Conservation (phyloP, 2,797 vertebrate species). For the Loriculus beryllinus region DNA sequence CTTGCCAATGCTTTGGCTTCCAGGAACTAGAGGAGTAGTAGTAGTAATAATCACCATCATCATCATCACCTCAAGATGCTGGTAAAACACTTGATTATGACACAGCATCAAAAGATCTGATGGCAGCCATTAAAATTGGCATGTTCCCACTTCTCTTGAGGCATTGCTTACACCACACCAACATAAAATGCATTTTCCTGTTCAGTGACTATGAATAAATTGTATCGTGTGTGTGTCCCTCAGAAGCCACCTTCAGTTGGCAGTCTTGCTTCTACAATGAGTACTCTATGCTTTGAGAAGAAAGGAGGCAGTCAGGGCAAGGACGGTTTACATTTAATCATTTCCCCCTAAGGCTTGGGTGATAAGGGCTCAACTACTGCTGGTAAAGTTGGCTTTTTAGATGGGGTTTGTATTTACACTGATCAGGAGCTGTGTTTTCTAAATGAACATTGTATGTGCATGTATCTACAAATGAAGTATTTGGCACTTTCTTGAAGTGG, state of each 20-base stretch:
- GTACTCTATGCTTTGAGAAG: not conserved
- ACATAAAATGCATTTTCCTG: not conserved
- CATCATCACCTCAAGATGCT: not conserved
- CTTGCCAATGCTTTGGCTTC: not conserved
- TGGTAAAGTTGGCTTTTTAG: not conserved
- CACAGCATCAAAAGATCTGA: not conserved
- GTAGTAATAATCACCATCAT: not conserved
- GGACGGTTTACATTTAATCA: not conserved
- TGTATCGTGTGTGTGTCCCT: accelerated
- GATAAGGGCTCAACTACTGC: not conserved
- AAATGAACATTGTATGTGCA: not conserved
- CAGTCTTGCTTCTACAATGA: not conserved
- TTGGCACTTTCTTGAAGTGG: not conserved
- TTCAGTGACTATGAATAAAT: not conserved
- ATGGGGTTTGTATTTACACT: constrained; percentile 30
- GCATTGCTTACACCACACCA: not conserved
- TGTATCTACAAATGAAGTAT: not conserved
- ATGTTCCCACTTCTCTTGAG: not conserved
- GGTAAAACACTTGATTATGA: not conserved
- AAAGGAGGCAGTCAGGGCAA: not conserved
- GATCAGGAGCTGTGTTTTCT: constrained; percentile 12
- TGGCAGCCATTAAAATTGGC: not conserved
- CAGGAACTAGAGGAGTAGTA: not conserved
- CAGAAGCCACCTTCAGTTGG: not conserved
- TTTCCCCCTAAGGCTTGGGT: not conserved